Conservation (phyloP, 2,888 invertebrate species). For the Trissoscelio sp. region DNA sequence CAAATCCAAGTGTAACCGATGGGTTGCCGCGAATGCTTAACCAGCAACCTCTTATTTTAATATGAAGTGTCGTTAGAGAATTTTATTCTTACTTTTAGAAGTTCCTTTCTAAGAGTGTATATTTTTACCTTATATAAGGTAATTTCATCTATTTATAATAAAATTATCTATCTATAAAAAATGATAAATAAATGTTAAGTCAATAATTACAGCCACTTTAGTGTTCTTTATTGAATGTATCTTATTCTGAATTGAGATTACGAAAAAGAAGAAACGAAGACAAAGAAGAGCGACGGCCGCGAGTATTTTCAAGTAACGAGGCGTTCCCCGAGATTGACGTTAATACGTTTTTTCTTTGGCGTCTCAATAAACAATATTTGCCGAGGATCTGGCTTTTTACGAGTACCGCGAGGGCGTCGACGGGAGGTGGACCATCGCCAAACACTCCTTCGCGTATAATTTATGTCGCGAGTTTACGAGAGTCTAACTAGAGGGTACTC, state of each 20-base stretch:
- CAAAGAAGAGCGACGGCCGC: slow-evolving; percentile 23
- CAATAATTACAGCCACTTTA: slow-evolving; percentile 26
- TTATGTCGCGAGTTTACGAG: slow-evolving; percentile 82
- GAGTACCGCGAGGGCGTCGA: slow-evolving; percentile 81
- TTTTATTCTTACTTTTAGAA: too few species aligned
- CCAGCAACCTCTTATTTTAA: too few species aligned
- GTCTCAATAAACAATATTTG: slow-evolving; percentile 76
- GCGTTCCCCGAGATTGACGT: slow-evolving; percentile 63
- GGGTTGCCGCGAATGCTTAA: too few species aligned
- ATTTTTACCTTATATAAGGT: too few species aligned
- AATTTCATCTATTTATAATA: too few species aligned
- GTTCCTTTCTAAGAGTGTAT: too few species aligned
- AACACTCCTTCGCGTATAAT: slow-evolving; percentile 81
- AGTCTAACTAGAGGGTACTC: slow-evolving; percentile 82
- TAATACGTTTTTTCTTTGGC: slow-evolving; percentile 69
- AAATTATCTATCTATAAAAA: too few species aligned
- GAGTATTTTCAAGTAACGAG: slow-evolving; percentile 44
- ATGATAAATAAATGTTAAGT: too few species aligned
- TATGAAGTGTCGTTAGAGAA: too few species aligned
- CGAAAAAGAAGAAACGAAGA: slow-evolving; percentile 28
- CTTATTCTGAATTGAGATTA: slow-evolving; percentile 15
- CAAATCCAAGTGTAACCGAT: too few species aligned
- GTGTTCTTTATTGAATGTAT: slow-evolving; percentile 19
- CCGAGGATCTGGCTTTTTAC: slow-evolving; percentile 68
- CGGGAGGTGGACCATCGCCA: slow-evolving; percentile 83